A percentile compares a stretch with the other conserved stretches of the same genome.
Evolutionary conservation across 2,888 invertebrate species (phyloP).

Genomic region (Heliconius ethilla): DNA sequence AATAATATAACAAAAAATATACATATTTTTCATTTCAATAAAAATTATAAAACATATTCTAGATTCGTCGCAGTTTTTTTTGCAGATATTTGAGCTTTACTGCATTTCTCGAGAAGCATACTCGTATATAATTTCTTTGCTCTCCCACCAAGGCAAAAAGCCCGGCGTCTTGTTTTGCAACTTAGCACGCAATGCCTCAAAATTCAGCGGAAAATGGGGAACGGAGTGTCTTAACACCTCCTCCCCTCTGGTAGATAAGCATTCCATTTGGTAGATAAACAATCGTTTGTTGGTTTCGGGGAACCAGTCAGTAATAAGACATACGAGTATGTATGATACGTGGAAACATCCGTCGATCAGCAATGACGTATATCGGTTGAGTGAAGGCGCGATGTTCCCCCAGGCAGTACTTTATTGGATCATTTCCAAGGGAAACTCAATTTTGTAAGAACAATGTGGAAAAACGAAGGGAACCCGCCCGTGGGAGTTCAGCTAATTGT

Average conservation of each 20-base stretch:
- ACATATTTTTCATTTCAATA: background rate
- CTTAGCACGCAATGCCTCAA: too few species aligned
- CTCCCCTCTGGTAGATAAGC: too few species aligned
- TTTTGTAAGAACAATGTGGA: slow-evolving; percentile 56
- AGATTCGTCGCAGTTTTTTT: background rate
- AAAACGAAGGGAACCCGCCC: slow-evolving; percentile 46
- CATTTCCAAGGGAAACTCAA: slow-evolving; percentile 68
- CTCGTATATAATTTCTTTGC: background rate
- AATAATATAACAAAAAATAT: background rate
- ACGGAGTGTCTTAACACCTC: too few species aligned
- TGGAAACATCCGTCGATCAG: slow-evolving; percentile 20
- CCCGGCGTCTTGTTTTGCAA: too few species aligned
- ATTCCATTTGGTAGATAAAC: background rate
- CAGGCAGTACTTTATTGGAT: slow-evolving; percentile 63
- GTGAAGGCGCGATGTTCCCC: slow-evolving; percentile 51
- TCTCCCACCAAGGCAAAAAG: too few species aligned
- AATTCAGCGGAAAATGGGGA: too few species aligned
- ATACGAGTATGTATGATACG: slow-evolving; percentile 20
- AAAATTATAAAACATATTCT: background rate
- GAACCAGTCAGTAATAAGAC: background rate
- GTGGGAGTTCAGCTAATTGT: slow-evolving; percentile 30
- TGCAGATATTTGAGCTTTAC: background rate
- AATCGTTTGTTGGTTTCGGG: background rate
- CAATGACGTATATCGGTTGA: slow-evolving; percentile 51
- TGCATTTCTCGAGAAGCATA: background rate